Conservation (phyloP, 2,797 vertebrate species). For the Acanthurus leucopareius region DNA sequence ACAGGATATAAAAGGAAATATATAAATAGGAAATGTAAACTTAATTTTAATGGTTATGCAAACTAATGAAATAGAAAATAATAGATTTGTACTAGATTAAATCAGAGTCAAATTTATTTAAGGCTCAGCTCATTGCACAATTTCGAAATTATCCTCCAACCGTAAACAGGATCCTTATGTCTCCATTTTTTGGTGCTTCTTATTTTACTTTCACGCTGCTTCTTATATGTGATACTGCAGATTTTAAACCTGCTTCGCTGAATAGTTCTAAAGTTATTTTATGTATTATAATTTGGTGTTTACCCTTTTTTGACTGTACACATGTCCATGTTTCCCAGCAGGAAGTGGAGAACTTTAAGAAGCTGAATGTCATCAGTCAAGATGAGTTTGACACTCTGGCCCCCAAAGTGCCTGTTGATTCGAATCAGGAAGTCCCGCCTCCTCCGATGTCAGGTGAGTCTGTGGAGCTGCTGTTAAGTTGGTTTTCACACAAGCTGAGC, state of each 20-base stretch:
- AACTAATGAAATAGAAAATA: neutral
- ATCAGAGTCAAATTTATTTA: neutral
- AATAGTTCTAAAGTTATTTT: too few species aligned
- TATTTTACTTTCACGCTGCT: too few species aligned
- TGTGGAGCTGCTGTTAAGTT: neutral
- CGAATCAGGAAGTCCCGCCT: constrained; percentile 84
- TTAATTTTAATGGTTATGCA: neutral
- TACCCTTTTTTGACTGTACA: neutral
- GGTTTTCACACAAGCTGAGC: neutral
- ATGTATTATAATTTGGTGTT: too few species aligned
- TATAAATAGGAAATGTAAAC: neutral
- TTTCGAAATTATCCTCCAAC: neutral
- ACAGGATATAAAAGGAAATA: too few species aligned
- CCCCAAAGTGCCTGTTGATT: constrained; percentile 86
- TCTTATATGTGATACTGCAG: neutral
- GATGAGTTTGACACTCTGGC: constrained; percentile 91
- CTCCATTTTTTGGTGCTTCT: too few species aligned
- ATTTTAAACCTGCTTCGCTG: too few species aligned
- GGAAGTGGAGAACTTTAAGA: constrained; percentile 94
- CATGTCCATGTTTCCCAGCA: constrained; percentile 77
- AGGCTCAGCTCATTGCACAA: too few species aligned
- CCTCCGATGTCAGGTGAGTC: constrained; percentile 83
- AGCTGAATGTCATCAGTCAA: constrained; percentile 92
- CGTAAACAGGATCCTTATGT: neutral
- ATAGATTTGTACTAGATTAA: neutral